These are phyloP conservation scores for Bucco capensis DNA, from an alignment of 2,113 vertebrate species.

Conservation along the genomic window DNA sequence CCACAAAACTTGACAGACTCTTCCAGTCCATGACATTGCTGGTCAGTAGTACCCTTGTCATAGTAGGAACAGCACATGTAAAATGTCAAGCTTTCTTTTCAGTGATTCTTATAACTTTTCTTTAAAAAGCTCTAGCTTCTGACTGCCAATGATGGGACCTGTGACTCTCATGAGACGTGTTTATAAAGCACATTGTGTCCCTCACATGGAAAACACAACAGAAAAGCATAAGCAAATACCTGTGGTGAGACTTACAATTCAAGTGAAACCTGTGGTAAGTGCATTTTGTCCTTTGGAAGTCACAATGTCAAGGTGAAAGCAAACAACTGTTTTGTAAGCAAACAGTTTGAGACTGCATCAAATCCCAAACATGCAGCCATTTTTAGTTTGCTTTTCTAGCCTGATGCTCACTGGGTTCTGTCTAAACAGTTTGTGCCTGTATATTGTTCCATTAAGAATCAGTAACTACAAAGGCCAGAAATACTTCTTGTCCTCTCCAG, in stretches of 20 bases:
- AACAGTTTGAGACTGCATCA: neutral
- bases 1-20: neutral
- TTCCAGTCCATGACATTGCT: neutral
- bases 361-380: rapidly evolving
- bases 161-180: neutral
- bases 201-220: neutral
- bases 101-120: neutral
- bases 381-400: neutral
- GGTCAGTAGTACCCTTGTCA: neutral
- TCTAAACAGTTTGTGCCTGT: neutral
- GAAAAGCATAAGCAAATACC: neutral
- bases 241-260: neutral
- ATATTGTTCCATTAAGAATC: neutral
- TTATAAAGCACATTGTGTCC: neutral
- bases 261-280: neutral
- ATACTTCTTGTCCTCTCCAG: neutral
- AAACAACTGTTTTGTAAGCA: neutral
- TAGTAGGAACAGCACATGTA: neutral
- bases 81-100: neutral
- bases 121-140: neutral
- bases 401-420: neutral
- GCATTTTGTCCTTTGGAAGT: neutral
- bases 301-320: neutral
- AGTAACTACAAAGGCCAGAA: neutral
- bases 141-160: neutral